Evolutionary conservation across 2,113 vertebrate genomes (phyloP).

Genomic region (Mungos mungo): DNA sequence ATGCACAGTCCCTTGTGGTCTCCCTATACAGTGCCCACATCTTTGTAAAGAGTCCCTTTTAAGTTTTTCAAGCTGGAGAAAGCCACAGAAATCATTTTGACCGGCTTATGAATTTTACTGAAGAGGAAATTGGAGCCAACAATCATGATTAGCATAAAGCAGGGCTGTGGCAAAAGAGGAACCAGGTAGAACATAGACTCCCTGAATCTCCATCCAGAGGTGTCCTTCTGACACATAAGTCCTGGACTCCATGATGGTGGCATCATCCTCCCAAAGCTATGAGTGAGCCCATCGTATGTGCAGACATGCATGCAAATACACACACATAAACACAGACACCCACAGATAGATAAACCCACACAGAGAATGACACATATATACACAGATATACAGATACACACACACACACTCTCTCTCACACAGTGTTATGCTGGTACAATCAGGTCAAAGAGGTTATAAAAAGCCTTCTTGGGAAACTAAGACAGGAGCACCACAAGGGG

Average conservation of each 20-base stretch:
- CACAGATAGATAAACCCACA: not conserved
- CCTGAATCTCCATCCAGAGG: not conserved
- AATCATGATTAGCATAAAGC: not conserved
- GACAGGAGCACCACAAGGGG: not conserved
- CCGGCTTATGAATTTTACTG: not conserved
- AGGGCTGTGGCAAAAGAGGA: not conserved
- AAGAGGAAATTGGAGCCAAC: not conserved
- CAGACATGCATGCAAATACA: not conserved
- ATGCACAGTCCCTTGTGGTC: not conserved
- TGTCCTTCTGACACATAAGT: not conserved
- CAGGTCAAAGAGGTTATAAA: not conserved
- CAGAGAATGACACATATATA: not conserved
- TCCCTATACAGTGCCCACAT: not conserved
- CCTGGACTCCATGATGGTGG: not conserved
- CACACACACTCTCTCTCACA: not conserved
- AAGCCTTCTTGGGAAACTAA: not conserved
- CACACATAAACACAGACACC: not conserved
- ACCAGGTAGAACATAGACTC: not conserved
- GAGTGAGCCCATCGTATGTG: not conserved
- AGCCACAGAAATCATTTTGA: not conserved
- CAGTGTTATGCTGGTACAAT: not conserved
- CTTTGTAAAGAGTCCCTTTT: not conserved
- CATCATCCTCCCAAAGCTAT: not conserved
- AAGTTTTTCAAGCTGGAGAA: not conserved
- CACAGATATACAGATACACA: not conserved